Percentiles rank a stretch among this genome's conserved stretches.
Evolutionary conservation across 2,113 vertebrate species (phyloP).

Genomic region (Oryzias melastigma): DNA sequence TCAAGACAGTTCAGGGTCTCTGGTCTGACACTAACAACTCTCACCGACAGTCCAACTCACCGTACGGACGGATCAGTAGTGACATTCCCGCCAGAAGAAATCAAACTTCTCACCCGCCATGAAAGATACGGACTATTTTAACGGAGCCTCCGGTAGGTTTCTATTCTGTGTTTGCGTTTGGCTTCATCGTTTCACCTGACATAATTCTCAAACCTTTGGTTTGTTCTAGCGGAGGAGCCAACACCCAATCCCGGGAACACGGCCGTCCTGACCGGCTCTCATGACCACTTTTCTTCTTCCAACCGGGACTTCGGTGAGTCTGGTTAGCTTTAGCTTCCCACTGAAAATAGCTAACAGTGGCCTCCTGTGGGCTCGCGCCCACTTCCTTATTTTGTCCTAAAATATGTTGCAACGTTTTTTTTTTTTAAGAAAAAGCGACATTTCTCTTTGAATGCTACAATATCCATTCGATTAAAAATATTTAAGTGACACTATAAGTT

Average conservation of each 20-base stretch:
- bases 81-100: no score
- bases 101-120: conserved; percentile 27
- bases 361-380: no score
- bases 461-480: no score
- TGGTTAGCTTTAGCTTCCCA: neutral
- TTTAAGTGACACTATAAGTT: no score
- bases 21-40: rapidly evolving
- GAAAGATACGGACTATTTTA: conserved; percentile 71
- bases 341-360: neutral
- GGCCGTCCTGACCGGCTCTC: neutral
- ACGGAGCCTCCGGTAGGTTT: conserved; percentile 48
- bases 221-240: conserved; percentile 41
- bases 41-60: no score
- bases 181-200: conserved; percentile 15
- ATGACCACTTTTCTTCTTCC: neutral
- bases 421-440: no score
- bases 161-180: neutral
- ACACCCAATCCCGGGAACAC: conserved; percentile 40
- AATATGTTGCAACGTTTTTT: no score
- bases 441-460: no score
- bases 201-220: conserved; percentile 37
- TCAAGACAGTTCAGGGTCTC: rapidly evolving
- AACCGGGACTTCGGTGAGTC: conserved; percentile 9
- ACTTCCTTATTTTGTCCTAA: no score
- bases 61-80: no score